Evolutionary conservation across 2,113 vertebrate genomes (phyloP).

Genomic region (Pachypanchax playfairii): DNA sequence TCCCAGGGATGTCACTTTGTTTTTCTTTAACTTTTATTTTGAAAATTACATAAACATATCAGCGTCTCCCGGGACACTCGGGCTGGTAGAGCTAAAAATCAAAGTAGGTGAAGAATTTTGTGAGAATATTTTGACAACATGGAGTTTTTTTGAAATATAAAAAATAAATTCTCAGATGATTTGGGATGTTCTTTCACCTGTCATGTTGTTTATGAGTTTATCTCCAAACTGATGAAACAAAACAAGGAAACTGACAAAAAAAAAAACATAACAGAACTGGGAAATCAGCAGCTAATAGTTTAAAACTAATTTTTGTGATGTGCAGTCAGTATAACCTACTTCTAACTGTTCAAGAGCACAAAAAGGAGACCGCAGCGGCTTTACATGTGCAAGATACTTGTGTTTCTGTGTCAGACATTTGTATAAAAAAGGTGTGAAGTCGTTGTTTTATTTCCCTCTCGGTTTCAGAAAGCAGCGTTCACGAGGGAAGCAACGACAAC

Average conservation of each 20-base stretch:
- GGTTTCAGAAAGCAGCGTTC: slow-evolving; percentile 82
- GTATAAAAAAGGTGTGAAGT: not conserved
- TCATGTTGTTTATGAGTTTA: slow-evolving; percentile 32
- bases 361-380: not conserved
- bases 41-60: slow-evolving; percentile 14
- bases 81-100: slow-evolving; percentile 31
- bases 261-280: slow-evolving; percentile 23
- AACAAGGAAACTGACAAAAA: slow-evolving; percentile 27
- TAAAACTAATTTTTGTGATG: slow-evolving; percentile 26
- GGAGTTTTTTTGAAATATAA: slow-evolving; percentile 23
- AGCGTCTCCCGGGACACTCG: slow-evolving; percentile 10
- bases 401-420: slow-evolving; percentile 24
- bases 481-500: slow-evolving; percentile 89
- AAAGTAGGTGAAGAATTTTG: not conserved
- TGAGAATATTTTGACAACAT: slow-evolving; percentile 11
- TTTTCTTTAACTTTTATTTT: slow-evolving; percentile 18
- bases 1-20: slow-evolving; percentile 5
- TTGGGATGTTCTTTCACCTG: slow-evolving; percentile 39
- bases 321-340: slow-evolving; percentile 37
- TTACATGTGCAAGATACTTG: slow-evolving; percentile 27
- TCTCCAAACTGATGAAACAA: slow-evolving; percentile 18
- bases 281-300: too few species aligned
- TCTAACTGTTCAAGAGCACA: slow-evolving; percentile 15
- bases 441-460: slow-evolving; percentile 5
- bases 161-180: slow-evolving; percentile 25